Conservation (phyloP, 2,888 invertebrate species). For the Clusia tigrina region DNA sequence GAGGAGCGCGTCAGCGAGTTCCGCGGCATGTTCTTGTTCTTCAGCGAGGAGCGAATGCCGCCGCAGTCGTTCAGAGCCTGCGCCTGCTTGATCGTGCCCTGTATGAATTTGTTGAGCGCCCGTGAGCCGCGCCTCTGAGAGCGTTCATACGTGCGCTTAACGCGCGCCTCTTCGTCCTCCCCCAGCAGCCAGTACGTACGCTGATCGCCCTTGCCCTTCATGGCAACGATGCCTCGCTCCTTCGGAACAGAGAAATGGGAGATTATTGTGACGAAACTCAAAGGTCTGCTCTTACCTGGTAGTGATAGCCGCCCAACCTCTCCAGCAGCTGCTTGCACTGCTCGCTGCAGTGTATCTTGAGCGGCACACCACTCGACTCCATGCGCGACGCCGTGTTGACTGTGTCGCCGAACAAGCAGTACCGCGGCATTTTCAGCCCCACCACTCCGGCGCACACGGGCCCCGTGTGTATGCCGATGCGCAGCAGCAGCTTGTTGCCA, state of each 20-base stretch:
- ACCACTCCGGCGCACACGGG: slow-evolving; percentile 94
- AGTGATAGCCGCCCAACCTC: slow-evolving; percentile 78
- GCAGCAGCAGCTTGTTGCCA: slow-evolving; percentile 79
- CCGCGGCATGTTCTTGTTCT: slow-evolving; percentile 70
- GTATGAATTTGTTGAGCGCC: slow-evolving; percentile 62
- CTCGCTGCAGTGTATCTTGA: slow-evolving; percentile 84
- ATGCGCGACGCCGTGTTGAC: slow-evolving; percentile 90
- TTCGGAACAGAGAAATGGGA: slow-evolving; percentile 63
- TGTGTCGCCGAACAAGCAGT: slow-evolving; percentile 91
- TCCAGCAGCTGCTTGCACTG: slow-evolving; percentile 76
- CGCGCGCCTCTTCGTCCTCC: slow-evolving; percentile 72
- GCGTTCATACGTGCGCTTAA: slow-evolving; percentile 67
- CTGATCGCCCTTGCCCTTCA: slow-evolving; percentile 87
- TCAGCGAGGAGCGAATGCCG: slow-evolving; percentile 74
- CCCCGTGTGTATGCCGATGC: slow-evolving; percentile 92
- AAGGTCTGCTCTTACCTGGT: slow-evolving; percentile 41
- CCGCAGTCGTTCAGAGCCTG: slow-evolving; percentile 43
- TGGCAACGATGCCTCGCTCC: slow-evolving; percentile 78
- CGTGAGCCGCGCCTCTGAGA: slow-evolving; percentile 65
- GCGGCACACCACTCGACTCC: slow-evolving; percentile 84
- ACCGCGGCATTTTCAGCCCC: slow-evolving; percentile 91
- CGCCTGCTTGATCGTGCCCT: slow-evolving; percentile 59
- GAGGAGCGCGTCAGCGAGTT: slow-evolving; percentile 73
- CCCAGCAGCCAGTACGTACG: slow-evolving; percentile 84
- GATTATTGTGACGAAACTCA: not conserved